Conservation (phyloP, 2,113 vertebrate species). For the Formicarius rufipectus region DNA sequence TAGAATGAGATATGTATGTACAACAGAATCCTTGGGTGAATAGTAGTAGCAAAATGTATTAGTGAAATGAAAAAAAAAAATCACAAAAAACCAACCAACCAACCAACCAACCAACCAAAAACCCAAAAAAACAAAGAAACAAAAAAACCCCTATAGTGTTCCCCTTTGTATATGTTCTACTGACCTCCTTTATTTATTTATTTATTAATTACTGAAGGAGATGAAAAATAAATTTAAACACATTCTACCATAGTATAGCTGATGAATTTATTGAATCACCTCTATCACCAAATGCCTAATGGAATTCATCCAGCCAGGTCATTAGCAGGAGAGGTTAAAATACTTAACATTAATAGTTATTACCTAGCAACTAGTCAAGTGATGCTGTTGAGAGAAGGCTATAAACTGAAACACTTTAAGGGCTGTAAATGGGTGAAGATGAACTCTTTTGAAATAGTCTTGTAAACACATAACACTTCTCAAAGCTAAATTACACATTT, state of each 20-base stretch:
- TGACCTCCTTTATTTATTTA: no score
- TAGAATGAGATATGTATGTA: not conserved
- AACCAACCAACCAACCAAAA: no score
- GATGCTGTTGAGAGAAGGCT: not conserved
- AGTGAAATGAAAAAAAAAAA: not conserved
- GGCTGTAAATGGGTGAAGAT: not conserved
- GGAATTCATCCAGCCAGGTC: not conserved
- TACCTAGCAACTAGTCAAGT: not conserved
- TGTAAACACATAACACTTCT: not conserved
- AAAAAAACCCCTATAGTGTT: accelerated
- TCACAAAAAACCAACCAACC: no score
- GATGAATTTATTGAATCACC: not conserved
- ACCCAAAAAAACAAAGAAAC: no score
- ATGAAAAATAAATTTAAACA: not conserved
- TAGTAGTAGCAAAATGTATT: not conserved
- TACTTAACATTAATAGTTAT: not conserved
- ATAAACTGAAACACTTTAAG: not conserved
- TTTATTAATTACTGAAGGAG: not conserved
- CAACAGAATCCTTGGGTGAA: accelerated
- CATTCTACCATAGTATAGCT: not conserved
- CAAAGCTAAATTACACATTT: not conserved
- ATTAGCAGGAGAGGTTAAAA: not conserved
- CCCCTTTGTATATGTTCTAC: not conserved
- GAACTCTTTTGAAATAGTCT: not conserved
- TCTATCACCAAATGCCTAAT: not conserved